Evolutionary conservation across 2,113 vertebrate species (phyloP), one percentile per base, ranked within the genome.

Genomic region (Parus major): DNA sequence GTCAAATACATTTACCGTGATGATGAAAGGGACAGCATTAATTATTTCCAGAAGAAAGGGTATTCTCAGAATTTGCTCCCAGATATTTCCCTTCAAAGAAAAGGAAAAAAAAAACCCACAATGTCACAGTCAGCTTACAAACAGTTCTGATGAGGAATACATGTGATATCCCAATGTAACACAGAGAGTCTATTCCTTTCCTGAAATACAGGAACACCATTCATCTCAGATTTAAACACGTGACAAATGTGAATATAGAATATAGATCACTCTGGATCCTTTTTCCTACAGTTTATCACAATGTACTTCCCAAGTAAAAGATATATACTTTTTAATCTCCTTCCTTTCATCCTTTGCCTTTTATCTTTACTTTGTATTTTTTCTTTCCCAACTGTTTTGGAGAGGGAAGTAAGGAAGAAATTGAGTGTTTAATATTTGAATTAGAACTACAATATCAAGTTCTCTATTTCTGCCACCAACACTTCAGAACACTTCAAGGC

Each of bases 31-130:
- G 79, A 99, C 98, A 12, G 98, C 98, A 90, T 98, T 98, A 88
- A 98, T 98, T 94, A 98, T 97, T 98, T 99, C 98, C 97, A 99
- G 95, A 57, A 99, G 97, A 95, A 98, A 98, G 27, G 98, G 97
- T 96, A 98, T 97, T 91, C 98, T 97, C 93, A 98, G 97, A 92
- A 98, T 97, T 96, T 98, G 98, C 91, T 98, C 98, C 98, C 98
- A 98, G 86, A 99, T 98, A 95, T 98, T 99, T 94, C 98, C 98
- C 98, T 99, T 96, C 56, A 95, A 96, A 81, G 63, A 83, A 90
- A 94, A 94, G n/a, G 33, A 86, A 69, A 65, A 81, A 78, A 82
- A 63, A 79, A 41, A 6, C 2, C 0, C 61, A 77, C 20, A 53
- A n/a, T 35, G 53, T 95, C 66, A 95, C 65, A 94, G 59, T 19